Conservation (phyloP, 2,888 invertebrate genomes). For the Papilio demoleus region DNA sequence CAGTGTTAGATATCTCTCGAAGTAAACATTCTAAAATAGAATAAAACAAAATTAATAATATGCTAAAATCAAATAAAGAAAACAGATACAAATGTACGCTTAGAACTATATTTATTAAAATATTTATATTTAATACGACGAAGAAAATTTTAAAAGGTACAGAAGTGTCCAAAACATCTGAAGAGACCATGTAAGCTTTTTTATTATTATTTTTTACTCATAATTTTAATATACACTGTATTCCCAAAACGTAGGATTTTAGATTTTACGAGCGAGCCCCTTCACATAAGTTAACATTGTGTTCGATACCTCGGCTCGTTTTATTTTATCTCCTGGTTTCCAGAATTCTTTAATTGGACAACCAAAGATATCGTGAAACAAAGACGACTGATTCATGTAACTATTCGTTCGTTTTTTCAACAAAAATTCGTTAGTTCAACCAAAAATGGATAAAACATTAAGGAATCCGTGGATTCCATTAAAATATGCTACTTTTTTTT, state of each 20-base stretch:
- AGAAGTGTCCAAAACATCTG: no score
- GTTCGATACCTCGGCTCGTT: neutral
- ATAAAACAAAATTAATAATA: slow-evolving; percentile 37
- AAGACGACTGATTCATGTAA: neutral
- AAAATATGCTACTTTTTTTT: neutral
- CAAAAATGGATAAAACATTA: slow-evolving; percentile 1
- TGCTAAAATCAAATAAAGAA: neutral
- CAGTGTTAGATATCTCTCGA: slow-evolving; percentile 79
- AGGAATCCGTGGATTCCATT: neutral
- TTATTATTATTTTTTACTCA: no score
- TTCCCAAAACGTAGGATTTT: no score
- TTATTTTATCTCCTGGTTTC: neutral
- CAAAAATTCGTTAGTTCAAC: neutral
- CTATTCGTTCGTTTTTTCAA: no score
- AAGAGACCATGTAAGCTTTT: no score
- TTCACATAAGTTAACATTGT: neutral
- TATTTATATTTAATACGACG: neutral
- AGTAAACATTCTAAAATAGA: slow-evolving; percentile 77
- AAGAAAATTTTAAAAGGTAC: neutral
- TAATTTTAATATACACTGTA: no score
- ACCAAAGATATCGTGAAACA: slow-evolving; percentile 8
- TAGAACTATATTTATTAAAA: neutral
- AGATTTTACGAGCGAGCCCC: neutral
- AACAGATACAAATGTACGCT: neutral
- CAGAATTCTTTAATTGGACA: slow-evolving; percentile 28